A percentile compares a stretch with the other conserved stretches of the same genome.
These are phyloP conservation scores for Psittacula derbiana DNA, from an alignment of 2,797 vertebrate genomes.

Conservation along the genomic window DNA sequence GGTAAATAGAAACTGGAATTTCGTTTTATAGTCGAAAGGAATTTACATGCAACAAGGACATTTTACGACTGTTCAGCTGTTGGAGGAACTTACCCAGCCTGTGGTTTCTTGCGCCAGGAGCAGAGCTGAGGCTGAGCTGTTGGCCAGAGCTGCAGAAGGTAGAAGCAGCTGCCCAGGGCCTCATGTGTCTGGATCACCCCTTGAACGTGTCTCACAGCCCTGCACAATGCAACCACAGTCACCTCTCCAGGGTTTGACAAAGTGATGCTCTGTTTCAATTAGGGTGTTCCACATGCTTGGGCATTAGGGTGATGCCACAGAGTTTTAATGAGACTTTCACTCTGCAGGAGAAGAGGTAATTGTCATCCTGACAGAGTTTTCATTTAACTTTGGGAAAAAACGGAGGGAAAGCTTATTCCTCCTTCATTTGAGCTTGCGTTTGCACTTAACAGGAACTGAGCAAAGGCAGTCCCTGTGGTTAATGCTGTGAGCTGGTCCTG, in stretches of 20 bases:
- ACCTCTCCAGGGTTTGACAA: neutral
- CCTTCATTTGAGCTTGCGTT: neutral
- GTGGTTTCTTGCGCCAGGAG: conserved; percentile 73
- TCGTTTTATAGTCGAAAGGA: conserved; percentile 76
- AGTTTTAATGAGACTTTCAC: conserved; percentile 17
- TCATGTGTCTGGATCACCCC: conserved; percentile 69
- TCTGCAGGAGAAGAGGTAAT: conserved; percentile 52
- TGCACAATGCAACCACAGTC: neutral
- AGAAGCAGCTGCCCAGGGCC: conserved; percentile 59
- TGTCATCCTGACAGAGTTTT: conserved; percentile 29
- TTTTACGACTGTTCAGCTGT: conserved; percentile 83
- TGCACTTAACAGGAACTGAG: conserved; percentile 23
- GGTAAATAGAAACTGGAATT: conserved; percentile 83
- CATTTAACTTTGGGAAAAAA: conserved; percentile 39
- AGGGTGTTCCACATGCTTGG: neutral
- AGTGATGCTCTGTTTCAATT: neutral
- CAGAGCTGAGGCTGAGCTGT: conserved; percentile 42
- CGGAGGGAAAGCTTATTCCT: neutral
- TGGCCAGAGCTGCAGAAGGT: conserved; percentile 59
- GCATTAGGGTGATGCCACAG: conserved; percentile 6
- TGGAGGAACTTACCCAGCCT: conserved; percentile 75
- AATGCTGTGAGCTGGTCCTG: neutral
- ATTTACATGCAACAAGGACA: conserved; percentile 85
- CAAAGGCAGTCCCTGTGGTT: neutral
- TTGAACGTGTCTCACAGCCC: neutral